phyloP scores from a whole-genome alignment of 2,113 vertebrate genomes.

The Siphamia tubifer region DNA sequence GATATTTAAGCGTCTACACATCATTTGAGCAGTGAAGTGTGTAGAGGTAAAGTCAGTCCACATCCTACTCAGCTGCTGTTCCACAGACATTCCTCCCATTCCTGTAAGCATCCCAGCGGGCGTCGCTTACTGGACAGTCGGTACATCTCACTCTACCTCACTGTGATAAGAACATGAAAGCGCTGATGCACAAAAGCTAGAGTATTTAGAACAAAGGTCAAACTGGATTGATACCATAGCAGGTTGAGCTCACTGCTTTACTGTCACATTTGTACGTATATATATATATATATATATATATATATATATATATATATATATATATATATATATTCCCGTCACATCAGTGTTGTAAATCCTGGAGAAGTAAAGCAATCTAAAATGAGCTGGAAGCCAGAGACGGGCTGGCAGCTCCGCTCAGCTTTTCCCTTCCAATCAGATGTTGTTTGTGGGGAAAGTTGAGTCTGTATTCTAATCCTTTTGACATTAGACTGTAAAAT shows the following conservation, averaged over 20 bases:
- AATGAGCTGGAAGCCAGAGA: slow-evolving; percentile 4
- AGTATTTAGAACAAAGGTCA: slow-evolving; percentile 65
- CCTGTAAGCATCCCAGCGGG: slow-evolving; percentile 56
- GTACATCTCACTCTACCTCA: slow-evolving; percentile 37
- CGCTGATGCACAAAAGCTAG: slow-evolving; percentile 19
- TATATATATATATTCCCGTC: not conserved
- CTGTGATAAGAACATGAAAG: slow-evolving; percentile 68
- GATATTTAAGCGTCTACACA: too few species aligned
- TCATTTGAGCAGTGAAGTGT: too few species aligned
- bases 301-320: not conserved
- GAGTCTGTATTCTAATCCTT: slow-evolving; percentile 21
- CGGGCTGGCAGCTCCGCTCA: not conserved
- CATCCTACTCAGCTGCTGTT: slow-evolving; percentile 40
- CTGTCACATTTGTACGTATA: not conserved
- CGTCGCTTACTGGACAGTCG: slow-evolving; percentile 24
- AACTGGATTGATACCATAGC: slow-evolving; percentile 11
- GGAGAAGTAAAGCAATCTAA: not conserved
- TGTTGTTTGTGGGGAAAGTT: slow-evolving; percentile 15
- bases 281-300: not conserved
- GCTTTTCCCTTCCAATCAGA: slow-evolving; percentile 19
- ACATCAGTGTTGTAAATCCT: not conserved
- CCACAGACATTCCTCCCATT: slow-evolving; percentile 70
- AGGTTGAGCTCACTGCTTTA: slow-evolving; percentile 2
- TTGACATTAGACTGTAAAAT: slow-evolving; percentile 33
- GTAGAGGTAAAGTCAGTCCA: too few species aligned